Evolutionary conservation across 1,140 invertebrate species (phyloP), one percentile per base, ranked within the genome.

Genomic region (Drosophila fuyamai): DNA sequence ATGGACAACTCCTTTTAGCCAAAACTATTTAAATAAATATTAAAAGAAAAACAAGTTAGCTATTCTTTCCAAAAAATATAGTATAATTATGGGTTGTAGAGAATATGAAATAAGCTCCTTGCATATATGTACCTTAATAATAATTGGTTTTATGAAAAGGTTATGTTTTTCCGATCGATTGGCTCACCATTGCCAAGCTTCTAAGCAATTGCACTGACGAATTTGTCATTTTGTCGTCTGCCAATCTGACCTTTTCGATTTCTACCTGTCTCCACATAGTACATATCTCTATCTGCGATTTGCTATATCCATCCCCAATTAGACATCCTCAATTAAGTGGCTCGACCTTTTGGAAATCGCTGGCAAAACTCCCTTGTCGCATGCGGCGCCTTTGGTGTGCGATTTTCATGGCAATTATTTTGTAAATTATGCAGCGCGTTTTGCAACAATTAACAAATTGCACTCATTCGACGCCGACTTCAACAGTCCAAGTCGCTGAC

Each of bases 371-470:
- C 79, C 41, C 75, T 71, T 50, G 76, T 70, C 62, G 67, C 48
- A 63, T 46, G 76, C 80, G 83, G 84, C 65, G 62, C 57, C 83
- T 88, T 88, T 88, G 78, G 80, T 67, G 46, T 5, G 79, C 79
- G 83, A 79, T 89, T 89, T 72, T 59, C 53, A 76, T 73, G 27
- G 80, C 84, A 88, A 88, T 88, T 88, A 88, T 84, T 71, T 70
- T 75, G 61, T 60, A 81, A 88, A 88, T 83, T 88, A 83, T 88
- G 84, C 84, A 70, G 58, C 73, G 62, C 65, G 61, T 73, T 82
- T 76, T 88, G 76, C 73, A 89, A 81, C 80, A 89, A 89, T 89
- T 89, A 90, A 75, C 74, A 89, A 84, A 89, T 81, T 84, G 77
- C 73, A 79, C 77, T 78, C 66, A 79, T 79, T 79, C 58, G 40